These are phyloP conservation scores for Bombycilla garrulus DNA, from an alignment of 2,113 vertebrate species.

Conservation along the genomic window DNA sequence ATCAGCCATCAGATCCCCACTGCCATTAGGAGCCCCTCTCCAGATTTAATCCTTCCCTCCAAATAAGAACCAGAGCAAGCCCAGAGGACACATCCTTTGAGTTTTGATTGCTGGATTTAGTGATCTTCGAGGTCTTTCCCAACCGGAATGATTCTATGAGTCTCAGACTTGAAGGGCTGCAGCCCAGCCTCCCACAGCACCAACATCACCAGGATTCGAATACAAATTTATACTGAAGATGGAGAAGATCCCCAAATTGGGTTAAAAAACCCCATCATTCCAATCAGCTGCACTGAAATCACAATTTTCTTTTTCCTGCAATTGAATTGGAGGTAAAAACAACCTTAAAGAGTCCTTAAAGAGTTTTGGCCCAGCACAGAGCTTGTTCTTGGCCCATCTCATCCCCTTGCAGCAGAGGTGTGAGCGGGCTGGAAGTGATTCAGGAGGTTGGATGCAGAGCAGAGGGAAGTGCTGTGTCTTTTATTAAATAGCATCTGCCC, in stretches of 20 bases:
- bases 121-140: background rate
- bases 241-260: rapidly evolving
- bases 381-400: background rate
- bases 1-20: background rate
- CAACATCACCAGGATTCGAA: background rate
- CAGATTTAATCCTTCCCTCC: rapidly evolving
- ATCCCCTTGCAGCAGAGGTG: background rate
- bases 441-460: background rate
- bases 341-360: background rate
- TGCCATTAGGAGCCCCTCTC: background rate
- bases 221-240: rapidly evolving
- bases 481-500: conserved; percentile 63
- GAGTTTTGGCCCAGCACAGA: background rate
- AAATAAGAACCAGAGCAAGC: background rate
- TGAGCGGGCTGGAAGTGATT: background rate
- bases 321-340: background rate
- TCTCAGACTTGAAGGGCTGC: background rate
- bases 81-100: background rate
- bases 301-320: background rate
- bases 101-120: background rate
- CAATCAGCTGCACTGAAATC: background rate
- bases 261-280: background rate
- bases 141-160: background rate
- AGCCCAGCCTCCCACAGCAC: background rate
- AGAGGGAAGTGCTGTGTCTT: background rate